Conservation (phyloP, 2,888 invertebrate genomes). For the Amblyjoppa proteus region DNA sequence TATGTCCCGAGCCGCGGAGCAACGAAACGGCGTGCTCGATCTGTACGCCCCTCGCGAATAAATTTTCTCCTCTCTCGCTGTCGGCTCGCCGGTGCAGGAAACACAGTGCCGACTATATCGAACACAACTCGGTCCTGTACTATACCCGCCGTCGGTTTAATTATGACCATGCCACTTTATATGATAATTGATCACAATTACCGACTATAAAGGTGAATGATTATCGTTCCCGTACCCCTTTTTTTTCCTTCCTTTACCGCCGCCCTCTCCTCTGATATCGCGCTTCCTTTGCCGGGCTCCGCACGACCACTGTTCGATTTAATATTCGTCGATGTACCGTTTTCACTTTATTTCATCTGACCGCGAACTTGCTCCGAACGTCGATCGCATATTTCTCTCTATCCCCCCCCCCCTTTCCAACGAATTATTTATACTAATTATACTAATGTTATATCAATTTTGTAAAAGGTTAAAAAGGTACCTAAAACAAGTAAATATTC, state of each 20-base stretch:
- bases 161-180: slow-evolving; percentile 67
- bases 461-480: no score
- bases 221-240: slow-evolving; percentile 49
- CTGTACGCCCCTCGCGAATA: slow-evolving; percentile 30
- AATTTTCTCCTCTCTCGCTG: slow-evolving; percentile 57
- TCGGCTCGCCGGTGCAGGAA: slow-evolving; percentile 33
- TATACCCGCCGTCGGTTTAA: slow-evolving; percentile 57
- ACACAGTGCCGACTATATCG: slow-evolving; percentile 29
- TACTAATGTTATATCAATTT: no score
- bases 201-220: slow-evolving; percentile 68
- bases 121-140: slow-evolving; percentile 37
- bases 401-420: not conserved
- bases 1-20: not conserved
- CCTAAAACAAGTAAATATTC: no score
- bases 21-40: slow-evolving; percentile 31
- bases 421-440: slow-evolving; percentile 2
- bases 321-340: slow-evolving; percentile 42
- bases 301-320: slow-evolving; percentile 29
- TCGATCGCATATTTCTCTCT: slow-evolving; percentile 12
- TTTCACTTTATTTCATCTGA: slow-evolving; percentile 47
- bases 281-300: not conserved
- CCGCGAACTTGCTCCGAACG: not conserved
- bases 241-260: slow-evolving; percentile 23
- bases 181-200: slow-evolving; percentile 70
- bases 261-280: not conserved